A percentile compares a stretch with the other conserved stretches of the same genome.
phyloP scores from a whole-genome alignment of 2,797 vertebrate genomes.

The Cyprinodon diabolis region DNA sequence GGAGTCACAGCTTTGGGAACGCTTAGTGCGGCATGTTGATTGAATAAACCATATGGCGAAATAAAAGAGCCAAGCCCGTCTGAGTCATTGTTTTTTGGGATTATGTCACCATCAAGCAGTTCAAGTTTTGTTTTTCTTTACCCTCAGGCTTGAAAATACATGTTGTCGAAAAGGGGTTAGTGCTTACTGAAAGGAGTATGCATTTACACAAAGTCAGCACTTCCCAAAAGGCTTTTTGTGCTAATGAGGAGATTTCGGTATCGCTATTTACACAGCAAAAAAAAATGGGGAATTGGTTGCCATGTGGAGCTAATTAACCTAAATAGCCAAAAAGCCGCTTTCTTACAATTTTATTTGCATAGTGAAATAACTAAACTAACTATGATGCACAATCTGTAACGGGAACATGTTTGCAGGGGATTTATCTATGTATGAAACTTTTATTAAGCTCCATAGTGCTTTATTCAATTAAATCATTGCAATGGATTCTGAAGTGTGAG shows the following conservation, averaged over 20 bases:
- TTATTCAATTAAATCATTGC: no score
- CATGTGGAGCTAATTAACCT: no score
- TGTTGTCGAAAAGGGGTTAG: background rate
- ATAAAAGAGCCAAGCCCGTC: conserved; percentile 33
- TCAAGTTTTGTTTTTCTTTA: background rate
- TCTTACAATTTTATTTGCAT: no score
- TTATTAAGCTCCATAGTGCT: no score
- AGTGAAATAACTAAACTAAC: no score
- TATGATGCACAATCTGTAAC: no score
- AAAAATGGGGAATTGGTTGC: no score
- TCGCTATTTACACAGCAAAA: background rate
- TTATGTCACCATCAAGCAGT: conserved; percentile 32
- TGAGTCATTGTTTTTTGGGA: conserved; percentile 41
- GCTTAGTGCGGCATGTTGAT: conserved; percentile 31
- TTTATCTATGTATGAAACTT: no score
- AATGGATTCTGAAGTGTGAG: no score
- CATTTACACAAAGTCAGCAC: background rate
- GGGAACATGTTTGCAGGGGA: no score
- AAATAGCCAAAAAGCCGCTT: background rate
- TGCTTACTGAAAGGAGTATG: background rate
- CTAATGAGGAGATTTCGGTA: background rate
- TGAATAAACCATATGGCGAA: conserved; percentile 21
- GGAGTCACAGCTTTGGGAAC: conserved; percentile 24
- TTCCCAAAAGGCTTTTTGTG: background rate
- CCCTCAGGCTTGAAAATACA: background rate